These are phyloP conservation scores for Willisornis vidua DNA, from an alignment of 2,113 vertebrate species.

Conservation along the genomic window DNA sequence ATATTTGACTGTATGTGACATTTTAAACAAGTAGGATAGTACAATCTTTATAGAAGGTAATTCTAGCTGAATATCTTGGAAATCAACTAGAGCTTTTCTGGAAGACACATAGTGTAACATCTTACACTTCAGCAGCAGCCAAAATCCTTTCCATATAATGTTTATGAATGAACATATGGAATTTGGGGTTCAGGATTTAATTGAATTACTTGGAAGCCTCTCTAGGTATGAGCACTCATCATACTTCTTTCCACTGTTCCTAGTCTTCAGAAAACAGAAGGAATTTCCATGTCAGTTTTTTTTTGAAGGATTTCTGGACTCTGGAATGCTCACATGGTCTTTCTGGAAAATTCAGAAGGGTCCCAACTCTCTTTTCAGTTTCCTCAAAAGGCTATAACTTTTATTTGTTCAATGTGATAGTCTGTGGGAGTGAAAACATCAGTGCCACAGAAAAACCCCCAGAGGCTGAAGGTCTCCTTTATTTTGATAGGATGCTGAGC, in stretches of 20 bases:
- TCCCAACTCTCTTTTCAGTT: not conserved
- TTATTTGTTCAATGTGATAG: not conserved
- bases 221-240: not conserved
- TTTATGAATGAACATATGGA: not conserved
- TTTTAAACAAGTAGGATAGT: not conserved
- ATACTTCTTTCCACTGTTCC: not conserved
- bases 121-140: not conserved
- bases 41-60: not conserved
- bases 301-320: not conserved
- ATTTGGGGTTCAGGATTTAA: not conserved
- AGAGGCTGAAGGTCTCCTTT: not conserved
- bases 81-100: not conserved
- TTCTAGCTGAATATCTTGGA: not conserved
- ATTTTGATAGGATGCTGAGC: not conserved
- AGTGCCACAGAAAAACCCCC: not conserved
- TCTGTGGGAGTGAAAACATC: not conserved
- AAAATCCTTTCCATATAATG: not conserved
- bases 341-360: not conserved
- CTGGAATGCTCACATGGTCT: not conserved
- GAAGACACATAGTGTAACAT: not conserved
- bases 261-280: not conserved
- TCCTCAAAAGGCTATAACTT: not conserved
- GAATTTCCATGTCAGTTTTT: not conserved
- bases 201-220: not conserved
- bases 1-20: not conserved